Percentiles rank a stretch among this genome's conserved stretches.
Evolutionary conservation across 2,888 invertebrate species (phyloP).

Genomic region (Drosophila acutilabella): DNA sequence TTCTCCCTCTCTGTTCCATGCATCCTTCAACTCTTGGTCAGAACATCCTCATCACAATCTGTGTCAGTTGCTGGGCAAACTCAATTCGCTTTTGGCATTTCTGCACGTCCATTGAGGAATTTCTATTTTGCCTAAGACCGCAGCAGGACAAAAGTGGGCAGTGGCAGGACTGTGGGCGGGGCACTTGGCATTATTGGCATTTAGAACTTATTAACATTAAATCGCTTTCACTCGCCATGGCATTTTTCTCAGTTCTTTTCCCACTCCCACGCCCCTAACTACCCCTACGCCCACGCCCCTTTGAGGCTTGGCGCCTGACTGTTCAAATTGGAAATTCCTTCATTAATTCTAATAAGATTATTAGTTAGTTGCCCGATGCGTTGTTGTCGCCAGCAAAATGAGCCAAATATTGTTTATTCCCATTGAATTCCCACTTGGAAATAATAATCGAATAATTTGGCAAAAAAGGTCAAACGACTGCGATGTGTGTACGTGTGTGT

Average conservation of each 20-base stretch:
- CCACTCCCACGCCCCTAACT: not conserved
- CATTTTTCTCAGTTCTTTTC: not conserved
- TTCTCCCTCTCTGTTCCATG: not conserved
- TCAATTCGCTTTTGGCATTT: conserved; percentile 56
- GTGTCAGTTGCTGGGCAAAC: conserved; percentile 64
- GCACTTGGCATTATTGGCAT: conserved; percentile 73
- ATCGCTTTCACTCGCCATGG: conserved; percentile 58
- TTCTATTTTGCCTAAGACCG: conserved; percentile 70
- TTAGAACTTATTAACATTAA: conserved; percentile 78
- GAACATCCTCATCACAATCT: conserved; percentile 60
- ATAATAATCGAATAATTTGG: conserved; percentile 63
- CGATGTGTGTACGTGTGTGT: not conserved
- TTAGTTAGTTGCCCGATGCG: conserved; percentile 81
- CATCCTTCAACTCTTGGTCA: conserved; percentile 14
- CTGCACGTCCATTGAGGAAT: conserved; percentile 68
- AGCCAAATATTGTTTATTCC: conserved; percentile 7
- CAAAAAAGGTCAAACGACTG: conserved; percentile 50
- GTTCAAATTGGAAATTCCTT: conserved; percentile 80
- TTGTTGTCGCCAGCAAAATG: conserved; percentile 37
- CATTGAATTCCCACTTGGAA: not conserved
- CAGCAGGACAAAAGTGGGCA: not conserved
- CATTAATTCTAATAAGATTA: conserved; percentile 83
- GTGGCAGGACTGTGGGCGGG: conserved; percentile 1
- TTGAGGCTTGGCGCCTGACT: conserved; percentile 52
- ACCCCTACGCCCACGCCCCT: not conserved